Percentiles rank a stretch among this genome's conserved stretches.
Evolutionary conservation across 2,888 invertebrate genomes (phyloP).

Genomic region (Cosmorhoe ocellata): DNA sequence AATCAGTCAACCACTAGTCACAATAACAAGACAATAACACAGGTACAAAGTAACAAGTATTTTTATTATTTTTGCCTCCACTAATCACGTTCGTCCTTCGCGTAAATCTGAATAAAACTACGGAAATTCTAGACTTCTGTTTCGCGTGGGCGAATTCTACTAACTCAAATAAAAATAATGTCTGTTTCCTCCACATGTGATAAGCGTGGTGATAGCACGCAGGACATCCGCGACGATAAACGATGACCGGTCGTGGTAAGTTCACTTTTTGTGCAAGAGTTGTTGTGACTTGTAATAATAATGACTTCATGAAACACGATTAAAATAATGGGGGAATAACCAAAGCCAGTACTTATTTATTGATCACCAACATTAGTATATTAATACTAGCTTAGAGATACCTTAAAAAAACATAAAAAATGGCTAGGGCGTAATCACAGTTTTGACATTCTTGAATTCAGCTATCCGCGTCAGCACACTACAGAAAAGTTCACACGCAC

Average conservation of each 20-base stretch:
- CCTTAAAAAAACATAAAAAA: too few species aligned
- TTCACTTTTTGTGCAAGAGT: conserved; percentile 21
- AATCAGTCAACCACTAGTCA: too few species aligned
- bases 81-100: conserved; percentile 49
- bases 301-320: conserved; percentile 8
- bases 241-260: conserved; percentile 57
- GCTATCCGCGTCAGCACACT: too few species aligned
- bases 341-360: neutral
- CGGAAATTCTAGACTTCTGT: conserved; percentile 57
- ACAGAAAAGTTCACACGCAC: too few species aligned
- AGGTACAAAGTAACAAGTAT: neutral
- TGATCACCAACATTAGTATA: too few species aligned
- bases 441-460: too few species aligned
- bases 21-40: neutral
- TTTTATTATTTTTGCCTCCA: neutral
- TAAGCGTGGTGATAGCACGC: conserved; percentile 57
- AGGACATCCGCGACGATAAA: conserved; percentile 76
- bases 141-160: conserved; percentile 56
- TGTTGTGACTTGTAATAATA: conserved; percentile 7
- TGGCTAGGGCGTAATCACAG: too few species aligned
- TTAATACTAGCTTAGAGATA: too few species aligned
- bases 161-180: conserved; percentile 70
- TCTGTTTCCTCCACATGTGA: conserved; percentile 72
- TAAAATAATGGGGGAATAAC: conserved; percentile 1
- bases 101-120: conserved; percentile 45